Base-by-base conservation (phyloP, 1,140 invertebrate genomes). In the Sinella curviseta region DNA sequence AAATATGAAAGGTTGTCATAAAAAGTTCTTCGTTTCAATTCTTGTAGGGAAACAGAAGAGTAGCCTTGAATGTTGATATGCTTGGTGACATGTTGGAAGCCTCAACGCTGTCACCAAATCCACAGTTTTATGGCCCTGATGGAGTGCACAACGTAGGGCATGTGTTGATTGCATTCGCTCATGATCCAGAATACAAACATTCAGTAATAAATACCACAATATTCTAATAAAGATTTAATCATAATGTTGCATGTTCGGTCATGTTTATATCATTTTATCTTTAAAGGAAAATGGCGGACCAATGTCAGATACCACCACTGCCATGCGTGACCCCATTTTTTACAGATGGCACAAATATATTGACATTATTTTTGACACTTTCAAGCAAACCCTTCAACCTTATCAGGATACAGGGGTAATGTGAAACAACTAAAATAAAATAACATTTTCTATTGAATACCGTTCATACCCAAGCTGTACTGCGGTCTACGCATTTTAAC, bases 311-410 rank as follows among this genome's bases (percentile, higher is more conserved):
- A 78, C 30, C 39, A 48, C 20, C 8, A 48, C 39, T 12, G 70
- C 70, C 2, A 74, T 26, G 57, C 57, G 57, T 60, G 94, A 96
- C 86, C 94, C 94, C 0, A 87, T 93, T 8, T 95, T 96, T 87
- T 95, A 95, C 86, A 90, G 92, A 85, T 95, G 92, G 92, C 94
- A 95, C 83, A 91, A 92, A 1, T 92, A 91, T 82, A 89, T 95
- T 31, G 93, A 96, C 83, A 90, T 94, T 76, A 87, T 96, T 3
- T 95, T 96, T 88, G 88, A 91, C 80, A 89, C 92, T 83, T 91
- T 92, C 86, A 95, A 95, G 86, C 89, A 88, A 33, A 91, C 91
- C 3, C 86, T 95, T 26, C 87, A 90, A 0, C 86, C 89, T 74
- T 94, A 94, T 75, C 34, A 75, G 17, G 30, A 31, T 24, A 4